phyloP scores from a whole-genome alignment of 1,140 invertebrate species.

The Diprion similis region DNA sequence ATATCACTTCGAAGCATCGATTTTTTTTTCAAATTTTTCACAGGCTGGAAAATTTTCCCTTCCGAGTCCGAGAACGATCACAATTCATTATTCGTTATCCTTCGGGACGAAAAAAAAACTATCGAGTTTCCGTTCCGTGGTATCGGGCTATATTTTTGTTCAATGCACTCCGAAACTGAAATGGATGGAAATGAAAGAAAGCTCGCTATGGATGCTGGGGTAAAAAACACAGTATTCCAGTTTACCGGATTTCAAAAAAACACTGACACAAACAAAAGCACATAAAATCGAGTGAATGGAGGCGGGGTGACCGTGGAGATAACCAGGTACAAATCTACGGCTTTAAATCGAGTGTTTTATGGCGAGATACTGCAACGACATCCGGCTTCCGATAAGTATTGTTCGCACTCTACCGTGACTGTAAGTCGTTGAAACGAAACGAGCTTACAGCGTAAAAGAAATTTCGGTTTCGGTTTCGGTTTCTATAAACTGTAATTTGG shows the following conservation, averaged over 20 bases:
- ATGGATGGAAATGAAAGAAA: not conserved
- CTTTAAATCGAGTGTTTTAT: not conserved
- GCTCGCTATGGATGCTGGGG: constrained; percentile 26
- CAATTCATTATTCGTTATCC: not conserved
- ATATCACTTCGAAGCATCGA: too few species aligned
- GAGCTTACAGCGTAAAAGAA: too few species aligned
- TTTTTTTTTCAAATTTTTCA: too few species aligned
- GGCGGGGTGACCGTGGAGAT: not conserved
- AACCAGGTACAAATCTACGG: not conserved
- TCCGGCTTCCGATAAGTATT: not conserved
- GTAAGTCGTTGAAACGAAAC: too few species aligned
- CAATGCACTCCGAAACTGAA: not conserved
- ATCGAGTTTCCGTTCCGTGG: too few species aligned
- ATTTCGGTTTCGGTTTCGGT: too few species aligned
- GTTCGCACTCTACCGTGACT: too few species aligned
- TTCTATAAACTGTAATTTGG: too few species aligned
- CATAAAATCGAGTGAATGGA: constrained; percentile 1
- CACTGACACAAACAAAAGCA: constrained; percentile 35
- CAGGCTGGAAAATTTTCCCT: too few species aligned
- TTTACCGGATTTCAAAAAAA: constrained; percentile 27
- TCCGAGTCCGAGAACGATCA: too few species aligned
- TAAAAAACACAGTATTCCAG: constrained; percentile 37
- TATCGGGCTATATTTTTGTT: not conserved
- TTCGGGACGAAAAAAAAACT: not conserved
- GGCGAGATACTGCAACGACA: not conserved